Conservation (phyloP, 2,888 invertebrate species). For the Phortica okadai region DNA sequence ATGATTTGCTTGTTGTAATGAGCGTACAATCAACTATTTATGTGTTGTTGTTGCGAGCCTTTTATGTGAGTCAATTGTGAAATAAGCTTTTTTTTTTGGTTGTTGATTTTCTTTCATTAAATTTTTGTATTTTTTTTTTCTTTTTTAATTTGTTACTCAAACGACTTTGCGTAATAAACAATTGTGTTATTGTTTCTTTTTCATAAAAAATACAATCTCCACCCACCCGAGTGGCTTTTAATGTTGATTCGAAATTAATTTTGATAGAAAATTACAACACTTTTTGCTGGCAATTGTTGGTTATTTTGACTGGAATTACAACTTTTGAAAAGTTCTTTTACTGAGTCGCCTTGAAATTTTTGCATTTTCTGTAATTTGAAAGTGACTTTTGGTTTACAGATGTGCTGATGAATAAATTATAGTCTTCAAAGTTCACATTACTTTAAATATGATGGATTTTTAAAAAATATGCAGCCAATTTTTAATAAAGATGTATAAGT, state of each 20-base stretch:
- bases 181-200: background rate
- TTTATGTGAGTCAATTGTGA: slow-evolving; percentile 16
- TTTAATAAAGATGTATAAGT: too few species aligned
- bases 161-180: slow-evolving; percentile 8
- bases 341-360: too few species aligned
- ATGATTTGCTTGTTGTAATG: background rate
- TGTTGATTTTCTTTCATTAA: background rate
- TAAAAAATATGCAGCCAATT: too few species aligned
- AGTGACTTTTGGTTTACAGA: too few species aligned
- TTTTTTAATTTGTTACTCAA: background rate
- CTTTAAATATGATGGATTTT: too few species aligned
- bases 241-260: background rate
- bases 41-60: background rate
- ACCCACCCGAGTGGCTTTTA: background rate
- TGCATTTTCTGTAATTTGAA: too few species aligned
- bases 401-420: too few species aligned
- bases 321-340: too few species aligned
- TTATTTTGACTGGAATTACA: background rate
- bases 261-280: background rate
- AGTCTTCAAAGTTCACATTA: too few species aligned
- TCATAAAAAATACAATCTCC: background rate
- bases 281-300: background rate
- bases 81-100: background rate
- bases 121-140: background rate
- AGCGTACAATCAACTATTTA: background rate